These are phyloP conservation scores for Atta texana DNA, from an alignment of 1,140 invertebrate genomes.

Conservation along the genomic window DNA sequence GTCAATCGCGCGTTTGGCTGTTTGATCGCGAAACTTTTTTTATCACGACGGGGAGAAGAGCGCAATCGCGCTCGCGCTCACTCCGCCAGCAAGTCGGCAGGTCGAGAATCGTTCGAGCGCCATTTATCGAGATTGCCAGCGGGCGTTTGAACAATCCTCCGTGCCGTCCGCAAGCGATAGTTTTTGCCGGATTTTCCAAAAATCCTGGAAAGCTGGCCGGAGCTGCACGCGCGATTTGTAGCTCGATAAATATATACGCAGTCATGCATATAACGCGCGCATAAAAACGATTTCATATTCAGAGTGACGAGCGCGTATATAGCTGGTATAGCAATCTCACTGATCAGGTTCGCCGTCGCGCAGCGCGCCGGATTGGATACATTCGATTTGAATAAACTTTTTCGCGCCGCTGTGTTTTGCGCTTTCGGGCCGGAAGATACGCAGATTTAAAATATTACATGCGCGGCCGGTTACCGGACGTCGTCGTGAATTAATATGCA, in stretches of 20 bases:
- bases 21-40: constrained; percentile 60
- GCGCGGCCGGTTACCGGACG: neutral
- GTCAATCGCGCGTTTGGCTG: constrained; percentile 60
- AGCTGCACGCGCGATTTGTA: constrained; percentile 56
- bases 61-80: neutral
- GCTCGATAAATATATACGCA: constrained; percentile 71
- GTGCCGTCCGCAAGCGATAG: constrained; percentile 62
- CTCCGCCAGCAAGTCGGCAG: constrained; percentile 56
- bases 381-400: constrained; percentile 73
- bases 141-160: constrained; percentile 70
- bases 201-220: constrained; percentile 67
- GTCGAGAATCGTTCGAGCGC: constrained; percentile 72
- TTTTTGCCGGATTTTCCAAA: constrained; percentile 70
- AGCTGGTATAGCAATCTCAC: constrained; percentile 59
- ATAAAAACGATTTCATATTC: constrained; percentile 64
- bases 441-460: constrained; percentile 14
- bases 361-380: constrained; percentile 31
- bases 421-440: constrained; percentile 32
- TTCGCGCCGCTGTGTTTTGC: constrained; percentile 51
- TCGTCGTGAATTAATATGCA: constrained; percentile 56
- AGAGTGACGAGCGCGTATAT: constrained; percentile 53
- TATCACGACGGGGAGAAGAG: constrained; percentile 22
- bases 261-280: constrained; percentile 71
- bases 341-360: constrained; percentile 55
- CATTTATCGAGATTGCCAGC: constrained; percentile 75